phyloP scores from a whole-genome alignment of 2,888 invertebrate species.

The Dastarcus helophoroides region DNA sequence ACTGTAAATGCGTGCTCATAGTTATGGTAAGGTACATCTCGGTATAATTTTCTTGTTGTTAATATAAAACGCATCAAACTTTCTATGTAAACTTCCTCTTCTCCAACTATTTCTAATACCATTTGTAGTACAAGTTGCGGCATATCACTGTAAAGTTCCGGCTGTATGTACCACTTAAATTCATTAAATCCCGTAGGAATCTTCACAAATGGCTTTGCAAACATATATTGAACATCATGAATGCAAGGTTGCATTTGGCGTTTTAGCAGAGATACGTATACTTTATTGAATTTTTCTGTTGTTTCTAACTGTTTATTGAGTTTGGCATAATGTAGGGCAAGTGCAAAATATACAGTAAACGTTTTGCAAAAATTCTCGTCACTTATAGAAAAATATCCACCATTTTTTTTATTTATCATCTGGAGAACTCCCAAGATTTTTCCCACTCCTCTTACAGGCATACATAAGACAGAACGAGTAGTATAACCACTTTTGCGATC shows the following conservation, averaged over 20 bases:
- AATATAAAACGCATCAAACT: slow-evolving; percentile 40
- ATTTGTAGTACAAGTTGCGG: slow-evolving; percentile 43
- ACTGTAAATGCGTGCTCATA: slow-evolving; percentile 53
- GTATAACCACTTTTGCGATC: slow-evolving; percentile 46
- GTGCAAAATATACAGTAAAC: slow-evolving; percentile 46
- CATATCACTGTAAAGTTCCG: slow-evolving; percentile 40
- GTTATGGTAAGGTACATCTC: slow-evolving; percentile 49
- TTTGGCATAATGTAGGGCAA: slow-evolving; percentile 46
- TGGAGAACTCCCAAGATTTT: slow-evolving; percentile 46
- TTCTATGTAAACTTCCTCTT: slow-evolving; percentile 33
- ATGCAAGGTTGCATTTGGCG: too few species aligned
- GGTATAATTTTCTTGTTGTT: slow-evolving; percentile 39
- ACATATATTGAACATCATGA: too few species aligned
- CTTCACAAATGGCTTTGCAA: too few species aligned
- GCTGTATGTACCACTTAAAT: slow-evolving; percentile 45
- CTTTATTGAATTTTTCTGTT: too few species aligned
- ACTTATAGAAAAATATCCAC: slow-evolving; percentile 38
- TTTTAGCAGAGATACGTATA: too few species aligned
- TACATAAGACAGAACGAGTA: slow-evolving; percentile 43
- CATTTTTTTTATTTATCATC: slow-evolving; percentile 44
- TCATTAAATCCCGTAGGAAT: too few species aligned
- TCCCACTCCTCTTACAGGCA: slow-evolving; percentile 42
- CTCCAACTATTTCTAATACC: slow-evolving; percentile 42
- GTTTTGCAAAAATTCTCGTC: slow-evolving; percentile 46
- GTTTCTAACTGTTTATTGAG: too few species aligned